phyloP scores from a whole-genome alignment of 2,888 invertebrate genomes.

The Megaustenia siamemsis region DNA sequence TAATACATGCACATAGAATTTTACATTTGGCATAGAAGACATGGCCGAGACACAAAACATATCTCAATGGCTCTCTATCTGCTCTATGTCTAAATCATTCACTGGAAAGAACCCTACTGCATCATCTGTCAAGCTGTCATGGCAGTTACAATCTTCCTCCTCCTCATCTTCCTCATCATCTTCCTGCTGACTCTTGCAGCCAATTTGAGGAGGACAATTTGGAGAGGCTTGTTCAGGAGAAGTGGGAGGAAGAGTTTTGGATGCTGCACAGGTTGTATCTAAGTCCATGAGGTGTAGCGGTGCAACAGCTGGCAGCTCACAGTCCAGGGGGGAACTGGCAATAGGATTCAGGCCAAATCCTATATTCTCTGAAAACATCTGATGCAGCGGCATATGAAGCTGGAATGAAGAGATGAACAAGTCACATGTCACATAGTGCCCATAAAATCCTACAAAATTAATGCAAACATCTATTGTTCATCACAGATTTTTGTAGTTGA shows the following conservation, averaged over 20 bases:
- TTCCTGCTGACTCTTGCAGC: not conserved
- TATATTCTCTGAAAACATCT: slow-evolving; percentile 5
- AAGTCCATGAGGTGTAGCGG: slow-evolving; percentile 30
- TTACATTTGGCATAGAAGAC: no score
- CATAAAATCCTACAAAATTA: no score
- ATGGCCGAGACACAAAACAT: no score
- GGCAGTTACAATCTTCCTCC: slow-evolving; percentile 61
- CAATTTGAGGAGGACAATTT: not conserved
- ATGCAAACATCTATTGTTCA: no score
- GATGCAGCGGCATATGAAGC: slow-evolving; percentile 18
- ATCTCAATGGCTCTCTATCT: slow-evolving; percentile 75
- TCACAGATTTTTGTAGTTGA: no score
- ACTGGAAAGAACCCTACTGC: slow-evolving; percentile 71
- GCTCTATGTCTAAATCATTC: slow-evolving; percentile 74
- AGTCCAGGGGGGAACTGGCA: slow-evolving; percentile 76
- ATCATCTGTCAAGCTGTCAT: slow-evolving; percentile 56
- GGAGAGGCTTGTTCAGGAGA: slow-evolving; percentile 51
- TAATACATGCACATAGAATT: no score
- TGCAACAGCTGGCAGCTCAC: slow-evolving; percentile 61
- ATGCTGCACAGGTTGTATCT: slow-evolving; percentile 60
- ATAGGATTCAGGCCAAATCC: slow-evolving; percentile 68
- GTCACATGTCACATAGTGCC: not conserved
- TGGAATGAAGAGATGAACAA: slow-evolving; percentile 3
- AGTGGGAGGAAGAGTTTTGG: slow-evolving; percentile 41
- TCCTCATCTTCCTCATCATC: slow-evolving; percentile 64